These are phyloP conservation scores for Drosophila incognita DNA, from an alignment of 2,888 invertebrate species.

Conservation along the genomic window DNA sequence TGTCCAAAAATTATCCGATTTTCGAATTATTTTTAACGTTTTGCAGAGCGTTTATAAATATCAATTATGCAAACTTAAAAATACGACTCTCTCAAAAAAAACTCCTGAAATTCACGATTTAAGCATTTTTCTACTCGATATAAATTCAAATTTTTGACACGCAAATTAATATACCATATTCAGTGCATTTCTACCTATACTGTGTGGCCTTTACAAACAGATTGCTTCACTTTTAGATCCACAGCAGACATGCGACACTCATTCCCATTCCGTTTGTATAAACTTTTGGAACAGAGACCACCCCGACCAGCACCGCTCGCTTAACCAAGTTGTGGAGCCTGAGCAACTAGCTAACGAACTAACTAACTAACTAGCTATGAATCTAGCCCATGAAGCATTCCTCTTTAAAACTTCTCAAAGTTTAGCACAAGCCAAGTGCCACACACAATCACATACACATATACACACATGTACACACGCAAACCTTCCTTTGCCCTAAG, in stretches of 20 bases:
- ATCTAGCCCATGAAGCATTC: conserved; percentile 78
- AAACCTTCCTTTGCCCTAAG: background rate
- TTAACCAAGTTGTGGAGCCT: conserved; percentile 14
- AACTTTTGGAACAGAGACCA: conserved; percentile 18
- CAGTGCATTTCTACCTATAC: background rate
- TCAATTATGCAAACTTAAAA: background rate
- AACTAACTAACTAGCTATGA: conserved; percentile 74
- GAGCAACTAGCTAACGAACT: conserved; percentile 63
- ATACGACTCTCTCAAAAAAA: too few relatives aligned
- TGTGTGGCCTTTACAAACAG: background rate
- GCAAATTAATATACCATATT: background rate
- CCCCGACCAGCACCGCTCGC: background rate
- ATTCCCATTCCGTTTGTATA: background rate
- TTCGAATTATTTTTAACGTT: background rate
- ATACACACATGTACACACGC: background rate
- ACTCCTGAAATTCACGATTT: too few relatives aligned
- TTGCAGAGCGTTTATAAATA: background rate
- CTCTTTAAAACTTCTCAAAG: conserved; percentile 74
- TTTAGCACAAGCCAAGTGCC: conserved; percentile 51
- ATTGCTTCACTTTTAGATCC: background rate
- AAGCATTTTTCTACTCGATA: too few relatives aligned
- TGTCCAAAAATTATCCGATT: background rate
- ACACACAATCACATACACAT: background rate
- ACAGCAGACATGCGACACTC: background rate
- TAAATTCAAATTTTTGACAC: background rate